Conservation (phyloP, 2,113 vertebrate species). For the Vimba vimba region DNA sequence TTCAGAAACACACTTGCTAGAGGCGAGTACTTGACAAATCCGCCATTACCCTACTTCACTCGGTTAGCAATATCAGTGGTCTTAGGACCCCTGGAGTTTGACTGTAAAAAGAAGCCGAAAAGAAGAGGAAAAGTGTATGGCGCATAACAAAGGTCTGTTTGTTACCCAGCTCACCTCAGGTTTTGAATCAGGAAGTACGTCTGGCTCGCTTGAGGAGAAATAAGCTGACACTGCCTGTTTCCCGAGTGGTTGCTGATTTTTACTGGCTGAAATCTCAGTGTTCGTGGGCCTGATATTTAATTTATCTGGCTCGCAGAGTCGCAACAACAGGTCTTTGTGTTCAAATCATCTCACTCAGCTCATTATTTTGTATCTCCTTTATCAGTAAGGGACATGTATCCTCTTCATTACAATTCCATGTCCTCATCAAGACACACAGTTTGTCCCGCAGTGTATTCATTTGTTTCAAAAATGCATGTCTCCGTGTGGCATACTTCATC, state of each 20-base stretch:
- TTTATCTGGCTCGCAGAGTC: neutral
- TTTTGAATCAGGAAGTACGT: slow-evolving; percentile 4
- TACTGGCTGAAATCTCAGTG: slow-evolving; percentile 11
- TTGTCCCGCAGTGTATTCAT: slow-evolving; percentile 49
- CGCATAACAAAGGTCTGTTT: slow-evolving; percentile 15
- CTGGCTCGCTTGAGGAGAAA: neutral
- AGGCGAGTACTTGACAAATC: slow-evolving; percentile 11
- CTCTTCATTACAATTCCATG: slow-evolving; percentile 61
- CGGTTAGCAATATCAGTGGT: neutral
- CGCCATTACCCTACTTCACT: slow-evolving; percentile 39
- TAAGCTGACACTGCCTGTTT: slow-evolving; percentile 2
- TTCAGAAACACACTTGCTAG: slow-evolving; percentile 8
- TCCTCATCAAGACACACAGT: slow-evolving; percentile 76
- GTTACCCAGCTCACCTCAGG: slow-evolving; percentile 2
- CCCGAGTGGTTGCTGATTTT: neutral
- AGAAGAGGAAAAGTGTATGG: neutral
- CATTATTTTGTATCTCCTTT: slow-evolving; percentile 36
- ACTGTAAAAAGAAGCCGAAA: neutral
- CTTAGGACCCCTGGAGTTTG: slow-evolving; percentile 16
- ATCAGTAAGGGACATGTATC: slow-evolving; percentile 55
- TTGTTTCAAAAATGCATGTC: slow-evolving; percentile 59
- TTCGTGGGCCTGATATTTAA: neutral
- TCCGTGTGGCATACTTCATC: neutral
- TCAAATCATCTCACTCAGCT: neutral
- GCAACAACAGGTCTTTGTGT: slow-evolving; percentile 13